These are phyloP conservation scores for Antechinus stuartii DNA, from an alignment of 2,113 vertebrate genomes.

Conservation along the genomic window DNA sequence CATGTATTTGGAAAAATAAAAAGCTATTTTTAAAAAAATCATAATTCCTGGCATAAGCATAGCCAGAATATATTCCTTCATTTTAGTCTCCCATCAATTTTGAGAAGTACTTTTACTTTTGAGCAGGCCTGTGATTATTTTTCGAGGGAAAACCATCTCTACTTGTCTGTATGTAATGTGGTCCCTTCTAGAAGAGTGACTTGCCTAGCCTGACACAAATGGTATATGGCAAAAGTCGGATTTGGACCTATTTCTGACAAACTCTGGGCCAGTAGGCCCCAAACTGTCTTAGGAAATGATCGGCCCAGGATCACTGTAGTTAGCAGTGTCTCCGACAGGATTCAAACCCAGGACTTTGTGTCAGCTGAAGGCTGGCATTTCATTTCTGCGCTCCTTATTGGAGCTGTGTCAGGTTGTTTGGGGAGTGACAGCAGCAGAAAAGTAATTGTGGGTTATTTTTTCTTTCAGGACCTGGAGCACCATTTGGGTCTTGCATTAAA, in stretches of 20 bases:
- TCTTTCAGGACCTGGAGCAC: conserved; percentile 95
- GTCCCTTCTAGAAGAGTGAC: background rate
- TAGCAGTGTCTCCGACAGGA: background rate
- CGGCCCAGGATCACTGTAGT: background rate
- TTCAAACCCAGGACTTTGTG: background rate
- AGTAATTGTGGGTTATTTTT: conserved; percentile 9
- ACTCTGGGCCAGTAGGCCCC: background rate
- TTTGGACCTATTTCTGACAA: background rate
- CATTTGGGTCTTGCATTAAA: conserved; percentile 96
- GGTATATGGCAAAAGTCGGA: background rate
- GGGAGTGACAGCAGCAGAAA: background rate
- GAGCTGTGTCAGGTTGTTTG: background rate
- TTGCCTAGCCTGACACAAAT: background rate
- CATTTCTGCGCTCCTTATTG: background rate
- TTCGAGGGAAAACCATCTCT: background rate
- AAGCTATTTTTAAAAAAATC: too few species aligned
- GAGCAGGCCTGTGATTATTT: background rate
- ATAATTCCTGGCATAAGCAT: background rate
- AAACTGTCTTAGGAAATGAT: background rate
- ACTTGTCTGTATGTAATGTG: background rate
- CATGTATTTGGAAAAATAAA: too few species aligned
- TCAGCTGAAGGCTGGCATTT: background rate
- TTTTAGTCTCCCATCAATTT: too few species aligned
- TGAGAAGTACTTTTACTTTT: too few species aligned
- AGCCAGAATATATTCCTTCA: background rate